A percentile compares a stretch with the other conserved stretches of the same genome.
Conservation (phyloP, 2,797 vertebrate genomes). For the Chiloscyllium punctatum region DNA sequence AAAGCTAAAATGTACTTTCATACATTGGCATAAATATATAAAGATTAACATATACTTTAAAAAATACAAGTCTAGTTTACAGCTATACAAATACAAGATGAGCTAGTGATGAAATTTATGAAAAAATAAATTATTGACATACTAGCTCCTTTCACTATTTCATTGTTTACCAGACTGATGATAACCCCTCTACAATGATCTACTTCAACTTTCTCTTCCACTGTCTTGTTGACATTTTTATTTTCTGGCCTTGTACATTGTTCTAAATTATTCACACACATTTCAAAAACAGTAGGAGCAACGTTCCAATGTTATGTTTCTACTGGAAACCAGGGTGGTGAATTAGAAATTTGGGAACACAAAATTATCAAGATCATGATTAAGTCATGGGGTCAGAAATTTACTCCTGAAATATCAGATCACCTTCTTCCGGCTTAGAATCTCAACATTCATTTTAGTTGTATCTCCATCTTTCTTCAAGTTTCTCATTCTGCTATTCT, state of each 20-base stretch:
- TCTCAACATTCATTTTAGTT: neutral
- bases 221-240: neutral
- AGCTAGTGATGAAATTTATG: neutral
- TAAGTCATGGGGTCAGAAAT: neutral
- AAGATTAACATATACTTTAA: slow-evolving; percentile 32
- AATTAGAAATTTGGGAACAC: neutral
- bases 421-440: neutral
- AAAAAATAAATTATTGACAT: neutral
- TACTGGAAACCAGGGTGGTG: neutral
- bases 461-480: neutral
- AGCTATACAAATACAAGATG: neutral
- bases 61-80: slow-evolving; percentile 40
- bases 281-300: neutral
- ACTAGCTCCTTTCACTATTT: neutral
- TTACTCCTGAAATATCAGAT: neutral
- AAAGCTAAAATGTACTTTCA: slow-evolving; percentile 46
- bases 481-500: neutral
- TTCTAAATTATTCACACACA: neutral
- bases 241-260: neutral
- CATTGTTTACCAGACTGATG: neutral
- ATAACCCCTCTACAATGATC: neutral
- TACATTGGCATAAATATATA: slow-evolving; percentile 37
- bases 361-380: neutral
- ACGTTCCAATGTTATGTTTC: neutral
- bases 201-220: neutral